These are phyloP conservation scores for Morpho achilles DNA, from an alignment of 2,888 invertebrate genomes.

Conservation along the genomic window DNA sequence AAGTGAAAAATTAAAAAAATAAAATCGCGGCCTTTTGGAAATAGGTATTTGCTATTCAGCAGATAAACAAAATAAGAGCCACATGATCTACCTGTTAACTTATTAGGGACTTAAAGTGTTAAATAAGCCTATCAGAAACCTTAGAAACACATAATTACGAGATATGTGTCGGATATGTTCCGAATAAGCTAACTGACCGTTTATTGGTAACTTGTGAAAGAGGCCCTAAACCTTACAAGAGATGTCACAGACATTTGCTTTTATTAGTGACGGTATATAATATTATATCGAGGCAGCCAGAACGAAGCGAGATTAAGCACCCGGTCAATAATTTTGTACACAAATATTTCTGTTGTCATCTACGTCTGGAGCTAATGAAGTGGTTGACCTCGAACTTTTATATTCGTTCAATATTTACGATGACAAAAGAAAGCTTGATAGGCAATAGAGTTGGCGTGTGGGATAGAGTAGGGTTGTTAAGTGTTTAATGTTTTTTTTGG, in stretches of 20 bases:
- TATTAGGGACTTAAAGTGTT: too few relatives aligned
- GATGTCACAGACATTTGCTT: slow-evolving; percentile 9
- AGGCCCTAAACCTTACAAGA: slow-evolving; percentile 27
- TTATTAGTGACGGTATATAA: slow-evolving; percentile 9
- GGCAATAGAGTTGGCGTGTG: slow-evolving; percentile 48
- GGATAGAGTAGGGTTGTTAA: slow-evolving; percentile 15
- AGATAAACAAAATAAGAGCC: too few relatives aligned
- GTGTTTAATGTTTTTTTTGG: neutral
- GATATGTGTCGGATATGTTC: too few relatives aligned
- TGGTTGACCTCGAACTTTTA: slow-evolving; percentile 44
- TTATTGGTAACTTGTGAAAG: too few relatives aligned
- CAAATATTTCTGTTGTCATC: slow-evolving; percentile 32
- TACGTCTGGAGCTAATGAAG: slow-evolving; percentile 37
- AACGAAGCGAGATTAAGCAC: slow-evolving; percentile 21
- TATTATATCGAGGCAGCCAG: slow-evolving; percentile 10
- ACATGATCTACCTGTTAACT: too few relatives aligned
- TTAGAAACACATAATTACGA: too few relatives aligned
- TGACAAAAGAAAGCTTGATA: slow-evolving; percentile 49
- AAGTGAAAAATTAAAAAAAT: too few relatives aligned
- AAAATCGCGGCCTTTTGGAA: too few relatives aligned
- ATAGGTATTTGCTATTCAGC: too few relatives aligned
- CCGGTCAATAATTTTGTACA: slow-evolving; percentile 25
- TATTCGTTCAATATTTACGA: slow-evolving; percentile 43
- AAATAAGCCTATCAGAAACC: too few relatives aligned
- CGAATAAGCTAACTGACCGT: too few relatives aligned